Conservation (phyloP, 2,113 vertebrate species). For the Dipodomys ordii region DNA sequence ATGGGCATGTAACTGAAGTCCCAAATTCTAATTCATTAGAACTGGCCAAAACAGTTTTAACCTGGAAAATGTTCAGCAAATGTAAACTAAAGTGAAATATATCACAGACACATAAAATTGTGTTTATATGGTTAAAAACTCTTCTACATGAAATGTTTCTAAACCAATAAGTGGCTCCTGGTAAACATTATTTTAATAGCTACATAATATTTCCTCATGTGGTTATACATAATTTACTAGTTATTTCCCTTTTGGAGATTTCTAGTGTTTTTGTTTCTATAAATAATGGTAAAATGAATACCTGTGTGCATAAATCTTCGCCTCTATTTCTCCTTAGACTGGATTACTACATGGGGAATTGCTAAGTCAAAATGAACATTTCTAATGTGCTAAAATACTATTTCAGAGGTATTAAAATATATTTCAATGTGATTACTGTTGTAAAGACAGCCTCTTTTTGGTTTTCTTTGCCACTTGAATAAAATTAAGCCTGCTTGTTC, state of each 20-base stretch:
- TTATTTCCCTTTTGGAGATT: conserved; percentile 34
- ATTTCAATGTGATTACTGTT: neutral
- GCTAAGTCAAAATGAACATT: conserved; percentile 42
- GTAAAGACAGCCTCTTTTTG: neutral
- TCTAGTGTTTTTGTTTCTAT: neutral
- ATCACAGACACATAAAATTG: neutral
- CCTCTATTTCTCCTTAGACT: neutral
- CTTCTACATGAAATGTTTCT: neutral
- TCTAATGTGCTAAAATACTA: neutral
- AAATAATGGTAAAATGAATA: neutral
- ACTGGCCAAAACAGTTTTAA: neutral
- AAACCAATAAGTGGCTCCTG: conserved; percentile 27
- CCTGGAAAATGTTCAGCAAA: conserved; percentile 12
- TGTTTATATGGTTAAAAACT: conserved; percentile 7
- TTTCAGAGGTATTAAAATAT: neutral
- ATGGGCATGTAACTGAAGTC: neutral
- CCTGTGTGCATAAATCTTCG: neutral
- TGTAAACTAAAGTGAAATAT: conserved; percentile 11
- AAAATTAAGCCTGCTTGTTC: neutral
- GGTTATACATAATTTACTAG: conserved; percentile 5
- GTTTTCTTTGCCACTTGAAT: conserved; percentile 25
- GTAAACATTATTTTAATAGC: conserved; percentile 29
- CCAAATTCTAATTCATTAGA: neutral
- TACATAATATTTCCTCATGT: neutral
- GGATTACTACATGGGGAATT: neutral